phyloP scores from a whole-genome alignment of 1,140 invertebrate genomes.

The Limonius californicus region DNA sequence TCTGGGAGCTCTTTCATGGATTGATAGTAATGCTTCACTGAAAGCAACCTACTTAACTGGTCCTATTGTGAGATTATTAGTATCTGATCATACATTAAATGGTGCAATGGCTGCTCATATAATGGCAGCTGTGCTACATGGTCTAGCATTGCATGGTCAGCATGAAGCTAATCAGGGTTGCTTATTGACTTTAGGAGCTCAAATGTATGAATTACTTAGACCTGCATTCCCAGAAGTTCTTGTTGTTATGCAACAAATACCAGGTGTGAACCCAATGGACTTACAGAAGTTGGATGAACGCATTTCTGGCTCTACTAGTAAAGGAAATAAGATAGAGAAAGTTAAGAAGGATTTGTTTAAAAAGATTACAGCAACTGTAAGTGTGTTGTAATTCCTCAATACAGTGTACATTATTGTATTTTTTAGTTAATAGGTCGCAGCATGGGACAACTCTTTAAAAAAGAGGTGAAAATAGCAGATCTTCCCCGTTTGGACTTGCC shows the following conservation, averaged over 20 bases:
- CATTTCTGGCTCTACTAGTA: conserved; percentile 62
- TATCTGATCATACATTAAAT: conserved; percentile 57
- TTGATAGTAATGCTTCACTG: conserved; percentile 74
- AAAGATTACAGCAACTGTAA: conserved; percentile 76
- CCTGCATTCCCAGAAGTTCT: conserved; percentile 68
- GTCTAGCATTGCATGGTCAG: conserved; percentile 74
- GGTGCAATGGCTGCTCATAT: conserved; percentile 64
- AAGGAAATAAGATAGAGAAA: conserved; percentile 78
- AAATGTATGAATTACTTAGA: conserved; percentile 77
- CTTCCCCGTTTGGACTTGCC: conserved; percentile 63
- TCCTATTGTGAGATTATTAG: conserved; percentile 58
- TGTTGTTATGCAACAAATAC: conserved; percentile 68
- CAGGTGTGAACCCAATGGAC: conserved; percentile 71
- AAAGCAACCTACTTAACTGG: conserved; percentile 69
- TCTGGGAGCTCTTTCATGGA: conserved; percentile 75
- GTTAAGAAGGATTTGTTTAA: conserved; percentile 87
- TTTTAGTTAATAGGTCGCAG: conserved; percentile 72
- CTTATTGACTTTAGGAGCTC: conserved; percentile 64
- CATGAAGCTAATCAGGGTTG: conserved; percentile 78
- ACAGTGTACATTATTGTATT: conserved; percentile 17
- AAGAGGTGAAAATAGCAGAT: conserved; percentile 79
- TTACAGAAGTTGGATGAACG: conserved; percentile 81
- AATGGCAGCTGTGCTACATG: conserved; percentile 69
- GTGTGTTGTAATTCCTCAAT: conserved; percentile 16
- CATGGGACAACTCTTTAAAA: conserved; percentile 79